Percentiles rank a stretch among this genome's conserved stretches.
These are phyloP conservation scores for Galago senegalensis DNA, from an alignment of 2,797 vertebrate genomes.

Conservation along the genomic window DNA sequence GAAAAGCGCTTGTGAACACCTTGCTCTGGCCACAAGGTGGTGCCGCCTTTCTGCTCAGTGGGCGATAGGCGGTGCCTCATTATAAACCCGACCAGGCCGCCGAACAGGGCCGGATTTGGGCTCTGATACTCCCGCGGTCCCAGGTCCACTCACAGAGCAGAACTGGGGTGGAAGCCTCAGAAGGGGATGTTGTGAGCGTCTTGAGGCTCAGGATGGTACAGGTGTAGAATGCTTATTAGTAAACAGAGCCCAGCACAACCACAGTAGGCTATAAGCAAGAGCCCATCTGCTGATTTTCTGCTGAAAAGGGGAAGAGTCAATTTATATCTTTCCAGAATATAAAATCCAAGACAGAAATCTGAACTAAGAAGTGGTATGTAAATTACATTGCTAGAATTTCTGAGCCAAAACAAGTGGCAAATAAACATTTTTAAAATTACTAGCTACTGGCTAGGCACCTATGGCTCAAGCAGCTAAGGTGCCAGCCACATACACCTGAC, in stretches of 20 bases:
- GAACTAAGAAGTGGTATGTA: slow-evolving; percentile 10
- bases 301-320: background rate
- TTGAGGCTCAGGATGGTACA: background rate
- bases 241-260: background rate
- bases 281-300: background rate
- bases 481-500: too few species aligned
- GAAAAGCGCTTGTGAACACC: background rate
- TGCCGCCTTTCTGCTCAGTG: background rate
- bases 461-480: too few species aligned
- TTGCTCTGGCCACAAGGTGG: slow-evolving; percentile 20
- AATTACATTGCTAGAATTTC: slow-evolving; percentile 44
- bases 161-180: background rate
- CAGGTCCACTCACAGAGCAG: background rate
- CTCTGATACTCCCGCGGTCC: background rate
- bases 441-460: background rate
- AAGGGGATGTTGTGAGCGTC: background rate
- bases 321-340: background rate
- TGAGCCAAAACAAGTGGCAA: slow-evolving; percentile 47
- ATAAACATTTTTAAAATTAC: slow-evolving; percentile 32
- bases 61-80: background rate
- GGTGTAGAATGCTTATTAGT: background rate
- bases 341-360: slow-evolving; percentile 36
- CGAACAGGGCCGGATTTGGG: too few species aligned
- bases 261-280: background rate
- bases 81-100: background rate